Evolutionary conservation across 1,140 invertebrate species (phyloP).

Genomic region (Harlomillsia oculata): DNA sequence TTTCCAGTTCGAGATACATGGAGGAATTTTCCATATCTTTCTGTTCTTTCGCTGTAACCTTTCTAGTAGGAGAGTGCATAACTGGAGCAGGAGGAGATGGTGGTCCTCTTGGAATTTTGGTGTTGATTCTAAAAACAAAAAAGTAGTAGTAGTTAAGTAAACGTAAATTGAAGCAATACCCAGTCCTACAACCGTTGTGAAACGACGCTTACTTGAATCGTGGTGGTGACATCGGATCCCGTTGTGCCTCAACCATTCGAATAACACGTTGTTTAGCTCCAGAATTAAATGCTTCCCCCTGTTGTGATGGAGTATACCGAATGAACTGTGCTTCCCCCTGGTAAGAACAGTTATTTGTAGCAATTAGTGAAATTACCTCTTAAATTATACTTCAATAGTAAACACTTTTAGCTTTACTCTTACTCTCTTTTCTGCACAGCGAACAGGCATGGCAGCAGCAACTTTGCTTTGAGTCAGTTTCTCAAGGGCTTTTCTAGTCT

Average conservation of each 20-base stretch:
- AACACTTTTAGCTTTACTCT: conserved; percentile 16
- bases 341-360: neutral
- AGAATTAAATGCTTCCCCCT: conserved; percentile 89
- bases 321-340: conserved; percentile 87
- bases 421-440: conserved; percentile 72
- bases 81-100: conserved; percentile 96
- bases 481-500: conserved; percentile 69
- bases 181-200: neutral
- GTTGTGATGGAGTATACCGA: conserved; percentile 93
- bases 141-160: conserved; percentile 2
- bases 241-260: conserved; percentile 86
- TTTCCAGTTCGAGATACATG: conserved; percentile 99
- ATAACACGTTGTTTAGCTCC: conserved; percentile 97
- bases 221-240: conserved; percentile 97
- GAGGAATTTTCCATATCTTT: conserved; percentile 99
- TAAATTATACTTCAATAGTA: neutral
- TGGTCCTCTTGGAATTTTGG: conserved; percentile 92
- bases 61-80: conserved; percentile 92
- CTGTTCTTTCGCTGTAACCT: conserved; percentile 95
- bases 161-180: neutral
- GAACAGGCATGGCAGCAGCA: conserved; percentile 84
- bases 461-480: conserved; percentile 82
- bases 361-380: neutral
- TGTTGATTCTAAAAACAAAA: conserved; percentile 60
- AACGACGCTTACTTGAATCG: conserved; percentile 63